These are phyloP conservation scores for Halocaridina rubra DNA, from an alignment of 2,888 invertebrate genomes.

Conservation along the genomic window DNA sequence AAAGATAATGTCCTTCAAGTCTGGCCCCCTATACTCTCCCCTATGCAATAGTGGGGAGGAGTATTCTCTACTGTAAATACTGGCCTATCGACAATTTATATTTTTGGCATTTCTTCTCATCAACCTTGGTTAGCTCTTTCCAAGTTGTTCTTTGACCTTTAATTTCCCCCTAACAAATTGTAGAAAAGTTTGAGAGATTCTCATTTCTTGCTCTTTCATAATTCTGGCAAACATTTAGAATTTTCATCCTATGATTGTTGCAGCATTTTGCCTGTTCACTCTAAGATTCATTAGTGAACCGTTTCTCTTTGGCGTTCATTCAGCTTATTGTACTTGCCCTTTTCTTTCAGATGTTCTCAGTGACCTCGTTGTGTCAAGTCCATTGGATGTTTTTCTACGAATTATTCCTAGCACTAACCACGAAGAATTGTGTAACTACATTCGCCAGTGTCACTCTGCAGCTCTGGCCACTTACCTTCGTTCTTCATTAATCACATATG, in stretches of 20 bases:
- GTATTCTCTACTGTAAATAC: too few species aligned
- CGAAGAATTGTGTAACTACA: conserved; percentile 52
- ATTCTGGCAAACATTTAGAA: too few species aligned
- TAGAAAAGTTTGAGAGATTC: too few species aligned
- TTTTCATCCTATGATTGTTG: neutral
- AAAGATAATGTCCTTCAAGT: too few species aligned
- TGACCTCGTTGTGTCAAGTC: conserved; percentile 40
- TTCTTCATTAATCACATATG: conserved; percentile 37
- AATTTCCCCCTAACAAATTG: too few species aligned
- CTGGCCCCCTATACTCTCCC: too few species aligned
- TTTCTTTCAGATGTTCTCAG: conserved; percentile 37
- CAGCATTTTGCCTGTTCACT: neutral
- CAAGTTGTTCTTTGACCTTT: too few species aligned
- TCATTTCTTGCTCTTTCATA: too few species aligned
- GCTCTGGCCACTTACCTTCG: conserved; percentile 46
- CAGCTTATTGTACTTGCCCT: neutral
- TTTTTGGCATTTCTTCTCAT: too few species aligned
- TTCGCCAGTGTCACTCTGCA: conserved; percentile 57
- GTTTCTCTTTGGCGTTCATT: neutral
- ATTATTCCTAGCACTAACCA: conserved; percentile 43
- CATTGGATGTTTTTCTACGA: conserved; percentile 43
- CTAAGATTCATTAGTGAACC: neutral
- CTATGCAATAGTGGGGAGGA: too few species aligned
- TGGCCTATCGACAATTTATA: too few species aligned
- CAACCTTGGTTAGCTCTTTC: too few species aligned